Conservation (phyloP, 2,888 invertebrate genomes). For the Drosophila mayaguana region DNA sequence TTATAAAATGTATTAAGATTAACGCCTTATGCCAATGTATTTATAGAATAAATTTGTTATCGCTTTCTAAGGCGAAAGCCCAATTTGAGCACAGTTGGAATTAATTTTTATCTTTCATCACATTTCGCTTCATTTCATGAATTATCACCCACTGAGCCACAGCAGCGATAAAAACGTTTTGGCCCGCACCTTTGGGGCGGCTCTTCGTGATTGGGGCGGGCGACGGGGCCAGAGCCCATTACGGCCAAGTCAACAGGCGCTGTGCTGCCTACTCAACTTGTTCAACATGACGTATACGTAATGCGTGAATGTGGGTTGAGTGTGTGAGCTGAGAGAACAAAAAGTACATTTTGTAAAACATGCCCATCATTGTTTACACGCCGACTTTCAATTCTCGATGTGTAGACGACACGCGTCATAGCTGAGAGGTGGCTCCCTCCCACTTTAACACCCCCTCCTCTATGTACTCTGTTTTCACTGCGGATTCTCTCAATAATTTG, state of each 20-base stretch:
- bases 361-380: conserved; percentile 79
- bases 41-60: background rate
- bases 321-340: conserved; percentile 44
- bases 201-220: conserved; percentile 39
- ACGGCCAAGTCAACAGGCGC: conserved; percentile 51
- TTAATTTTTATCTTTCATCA: conserved; percentile 61
- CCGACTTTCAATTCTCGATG: conserved; percentile 60
- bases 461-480: background rate
- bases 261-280: conserved; percentile 44
- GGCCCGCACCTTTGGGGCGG: background rate
- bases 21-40: background rate
- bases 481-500: conserved; percentile 39
- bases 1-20: background rate
- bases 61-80: background rate
- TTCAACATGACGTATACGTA: conserved; percentile 63
- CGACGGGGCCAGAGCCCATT: conserved; percentile 54
- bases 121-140: conserved; percentile 69
- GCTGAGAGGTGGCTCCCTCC: background rate
- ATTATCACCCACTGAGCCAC: conserved; percentile 56
- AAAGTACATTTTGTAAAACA: conserved; percentile 73
- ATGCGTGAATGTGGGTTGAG: conserved; percentile 9
- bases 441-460: conserved; percentile 15
- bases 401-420: conserved; percentile 50
- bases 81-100: conserved; percentile 38
- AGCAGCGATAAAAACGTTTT: conserved; percentile 44